Evolutionary conservation across 2,113 vertebrate species (phyloP).

Genomic region (Burhinus oedicnemus): DNA sequence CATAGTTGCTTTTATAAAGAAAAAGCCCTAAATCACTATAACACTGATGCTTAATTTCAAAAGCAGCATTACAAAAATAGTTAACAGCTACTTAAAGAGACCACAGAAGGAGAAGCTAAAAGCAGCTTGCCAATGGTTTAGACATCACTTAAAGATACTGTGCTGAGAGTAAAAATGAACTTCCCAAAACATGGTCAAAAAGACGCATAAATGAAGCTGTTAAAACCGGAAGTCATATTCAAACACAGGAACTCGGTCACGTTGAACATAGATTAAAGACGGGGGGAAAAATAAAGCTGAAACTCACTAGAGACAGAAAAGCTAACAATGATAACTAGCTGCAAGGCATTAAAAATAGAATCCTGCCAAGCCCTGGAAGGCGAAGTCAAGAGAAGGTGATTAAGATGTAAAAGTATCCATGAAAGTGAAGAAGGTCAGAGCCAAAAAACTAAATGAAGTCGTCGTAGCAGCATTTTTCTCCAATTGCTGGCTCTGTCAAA

Average conservation of each 20-base stretch:
- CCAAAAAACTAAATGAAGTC: not conserved
- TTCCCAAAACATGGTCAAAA: not conserved
- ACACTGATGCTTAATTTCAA: not conserved
- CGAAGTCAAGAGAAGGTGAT: not conserved
- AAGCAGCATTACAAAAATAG: not conserved
- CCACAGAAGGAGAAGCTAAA: not conserved
- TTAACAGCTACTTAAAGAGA: not conserved
- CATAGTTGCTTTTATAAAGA: not conserved
- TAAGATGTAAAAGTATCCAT: not conserved
- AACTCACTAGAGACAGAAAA: not conserved
- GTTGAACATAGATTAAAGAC: not conserved
- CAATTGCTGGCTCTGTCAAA: not conserved
- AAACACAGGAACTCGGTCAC: not conserved
- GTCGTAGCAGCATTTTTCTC: not conserved
- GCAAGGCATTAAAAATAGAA: not conserved
- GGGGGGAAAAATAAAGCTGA: not conserved
- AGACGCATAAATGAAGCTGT: not conserved
- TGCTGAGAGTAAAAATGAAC: not conserved
- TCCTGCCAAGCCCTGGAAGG: not conserved
- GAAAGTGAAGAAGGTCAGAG: constrained; percentile 1
- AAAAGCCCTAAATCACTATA: not conserved
- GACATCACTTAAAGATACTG: not conserved
- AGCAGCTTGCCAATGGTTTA: not conserved
- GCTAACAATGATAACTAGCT: not conserved
- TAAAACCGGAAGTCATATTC: not conserved